Base-by-base conservation (phyloP, 53 echinoderm and acorn worm genomes). In the Henricia sp. region DNA sequence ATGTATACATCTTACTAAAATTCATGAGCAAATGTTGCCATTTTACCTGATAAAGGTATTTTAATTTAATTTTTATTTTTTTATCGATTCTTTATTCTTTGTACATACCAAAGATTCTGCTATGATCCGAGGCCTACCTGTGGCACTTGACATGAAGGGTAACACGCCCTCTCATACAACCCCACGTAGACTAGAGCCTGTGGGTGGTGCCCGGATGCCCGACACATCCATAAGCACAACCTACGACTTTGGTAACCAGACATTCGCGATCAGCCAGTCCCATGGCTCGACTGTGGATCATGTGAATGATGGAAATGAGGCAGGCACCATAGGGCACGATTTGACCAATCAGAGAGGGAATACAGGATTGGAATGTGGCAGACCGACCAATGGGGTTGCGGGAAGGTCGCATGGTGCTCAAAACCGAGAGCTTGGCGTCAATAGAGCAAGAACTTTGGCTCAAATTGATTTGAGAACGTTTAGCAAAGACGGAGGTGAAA, bases 131-230 rank as follows among this genome's bases (percentile, higher is more conserved):
- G 68, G 58, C 20, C 80, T 28, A n/a, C 84, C 75, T n/a, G 67
- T 84, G 13, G 50, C 41, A 1, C 54, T 77, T 0, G 89, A 89
- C 77, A 28, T 70, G 58, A 85, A 75, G 38, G 77, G 77, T 20
- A 52, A 70, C 12, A 48, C 63, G 30, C 59, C 85, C 17, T 55
- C 70, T 1, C 68, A 44, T 3, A 64, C 74, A 0, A 52, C 89
- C n/a, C 84, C 89, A 0, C 74, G 89, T 48, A 89, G 85, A 63
- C 89, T 89, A 1, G 68, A 84, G 24, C 89, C 89, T 17, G 60
- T 89, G 57, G 62, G 20, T 28, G 55, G 51, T 4, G 66, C 68
- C 37, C 25, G 52, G 16, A 29, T 14, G n/a, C 63, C 1, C 42
- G 52, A 14, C 37, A 29, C 23, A 52, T 37, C 23, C 37, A 38